Base-by-base conservation (phyloP, 2,113 vertebrate genomes). In the Phyllopteryx taeniolatus region DNA sequence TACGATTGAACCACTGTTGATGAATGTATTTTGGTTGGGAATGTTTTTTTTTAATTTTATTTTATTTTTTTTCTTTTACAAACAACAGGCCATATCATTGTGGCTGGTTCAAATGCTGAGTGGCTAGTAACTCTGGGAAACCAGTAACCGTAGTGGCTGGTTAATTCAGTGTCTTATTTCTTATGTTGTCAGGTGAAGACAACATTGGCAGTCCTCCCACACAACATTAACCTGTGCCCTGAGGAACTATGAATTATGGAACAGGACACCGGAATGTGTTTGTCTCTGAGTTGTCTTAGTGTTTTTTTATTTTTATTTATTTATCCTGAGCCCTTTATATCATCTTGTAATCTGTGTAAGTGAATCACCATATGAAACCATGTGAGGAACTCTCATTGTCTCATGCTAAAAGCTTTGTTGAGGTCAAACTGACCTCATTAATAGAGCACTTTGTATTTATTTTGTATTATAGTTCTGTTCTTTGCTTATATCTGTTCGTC, bases 291-390 rank as follows among this genome's bases (percentile, higher is more conserved):
- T 20, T 56, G 20, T 56, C 2, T 54, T 2, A 22, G 20, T 56
- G 20, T 17, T 15, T 51, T 54, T n/a, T 8, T 53, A 39, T 39
- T 39, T 39, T 39, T 6, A 39, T 39, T 39, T 39, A 39, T 7
- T 35, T 31, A 61, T 74, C 69, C 62, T 61, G 27, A 43, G 47
- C 72, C 69, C 67, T 60, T 80, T 27, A 57, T 80, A 73, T 69
- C 67, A 35, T 85, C 67, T 44, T 57, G 62, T 77, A 74, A 74
- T 63, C 62, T 85, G 67, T 46, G 43, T 77, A 71, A 81, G 71
- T 74, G 35, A 71, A 70, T 44, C 71, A 70, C 59, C 69, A 46
- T 72, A 44, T 54, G 22, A 56, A 51, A 51, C 15, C 49, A 19
- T 8, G 17, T 53, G 49, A 53, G 49, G 17, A 53, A 19, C 1